phyloP scores from a whole-genome alignment of 2,113 vertebrate species.

The Seriola rivoliana region DNA sequence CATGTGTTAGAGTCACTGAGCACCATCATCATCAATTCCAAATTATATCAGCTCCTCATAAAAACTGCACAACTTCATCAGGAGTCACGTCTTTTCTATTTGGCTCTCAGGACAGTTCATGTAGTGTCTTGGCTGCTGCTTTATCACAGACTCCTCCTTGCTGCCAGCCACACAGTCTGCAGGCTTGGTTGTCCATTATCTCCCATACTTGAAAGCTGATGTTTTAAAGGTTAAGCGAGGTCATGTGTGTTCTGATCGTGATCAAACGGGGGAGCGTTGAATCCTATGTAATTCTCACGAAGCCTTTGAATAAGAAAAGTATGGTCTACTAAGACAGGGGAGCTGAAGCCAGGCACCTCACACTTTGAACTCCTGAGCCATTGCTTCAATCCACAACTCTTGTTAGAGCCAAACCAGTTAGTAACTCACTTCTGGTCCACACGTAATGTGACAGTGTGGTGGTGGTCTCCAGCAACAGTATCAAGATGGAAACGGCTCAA shows the following conservation, averaged over 20 bases:
- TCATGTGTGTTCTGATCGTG: conserved; percentile 26
- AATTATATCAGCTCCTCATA: too few relatives aligned
- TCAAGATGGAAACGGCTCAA: neutral
- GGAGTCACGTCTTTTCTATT: neutral
- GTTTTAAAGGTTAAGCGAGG: conserved; percentile 29
- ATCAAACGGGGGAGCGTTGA: conserved; percentile 29
- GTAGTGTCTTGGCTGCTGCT: neutral
- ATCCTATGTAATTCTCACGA: conserved; percentile 43
- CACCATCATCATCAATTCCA: too few relatives aligned
- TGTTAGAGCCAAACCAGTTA: neutral
- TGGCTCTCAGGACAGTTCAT: neutral
- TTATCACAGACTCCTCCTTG: neutral
- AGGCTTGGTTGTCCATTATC: neutral
- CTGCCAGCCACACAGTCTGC: neutral
- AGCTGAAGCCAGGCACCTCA: conserved; percentile 20
- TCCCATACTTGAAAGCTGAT: neutral
- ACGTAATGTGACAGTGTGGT: conserved; percentile 6
- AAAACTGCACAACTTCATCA: too few relatives aligned
- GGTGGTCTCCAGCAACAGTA: conserved; percentile 17
- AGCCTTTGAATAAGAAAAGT: conserved; percentile 54
- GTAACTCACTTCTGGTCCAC: neutral
- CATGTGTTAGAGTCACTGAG: too few relatives aligned
- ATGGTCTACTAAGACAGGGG: conserved; percentile 3
- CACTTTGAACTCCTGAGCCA: conserved; percentile 64
- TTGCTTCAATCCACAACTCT: conserved; percentile 2